Evolutionary conservation across 2,888 invertebrate genomes (phyloP).

Genomic region (Trichopoda pennipes): DNA sequence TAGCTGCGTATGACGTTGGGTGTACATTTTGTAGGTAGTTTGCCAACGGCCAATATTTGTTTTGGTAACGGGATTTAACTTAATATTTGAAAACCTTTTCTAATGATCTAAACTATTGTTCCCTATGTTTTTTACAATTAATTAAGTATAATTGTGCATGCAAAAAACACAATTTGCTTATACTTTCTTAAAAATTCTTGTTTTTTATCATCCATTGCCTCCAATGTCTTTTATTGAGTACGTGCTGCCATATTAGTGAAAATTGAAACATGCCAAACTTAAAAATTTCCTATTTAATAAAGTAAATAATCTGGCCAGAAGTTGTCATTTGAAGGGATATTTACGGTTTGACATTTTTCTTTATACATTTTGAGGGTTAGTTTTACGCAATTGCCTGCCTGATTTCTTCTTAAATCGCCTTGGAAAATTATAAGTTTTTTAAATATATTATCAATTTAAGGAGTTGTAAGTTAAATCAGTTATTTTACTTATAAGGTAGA

Average conservation of each 20-base stretch:
- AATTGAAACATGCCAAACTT: not conserved
- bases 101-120: not conserved
- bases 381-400: constrained; percentile 78
- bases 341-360: constrained; percentile 69
- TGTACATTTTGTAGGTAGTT: constrained; percentile 13
- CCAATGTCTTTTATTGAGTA: constrained; percentile 51
- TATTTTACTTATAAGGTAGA: not conserved
- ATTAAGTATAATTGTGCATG: not conserved
- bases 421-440: constrained; percentile 48
- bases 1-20: not conserved
- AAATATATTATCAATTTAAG: constrained; percentile 34
- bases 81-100: not conserved
- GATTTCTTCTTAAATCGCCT: constrained; percentile 19
- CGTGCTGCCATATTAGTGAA: constrained; percentile 42
- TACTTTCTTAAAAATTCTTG: constrained; percentile 27
- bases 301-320: constrained; percentile 21
- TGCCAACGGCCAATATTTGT: constrained; percentile 54
- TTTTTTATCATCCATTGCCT: constrained; percentile 58
- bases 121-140: not conserved
- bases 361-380: constrained; percentile 73
- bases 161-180: not conserved
- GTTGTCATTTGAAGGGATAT: constrained; percentile 39
- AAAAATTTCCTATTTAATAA: constrained; percentile 28
- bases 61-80: constrained; percentile 58
- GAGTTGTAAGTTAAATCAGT: constrained; percentile 42